phyloP scores from a whole-genome alignment of 1,140 invertebrate genomes.

The Lepidurus packardi region DNA sequence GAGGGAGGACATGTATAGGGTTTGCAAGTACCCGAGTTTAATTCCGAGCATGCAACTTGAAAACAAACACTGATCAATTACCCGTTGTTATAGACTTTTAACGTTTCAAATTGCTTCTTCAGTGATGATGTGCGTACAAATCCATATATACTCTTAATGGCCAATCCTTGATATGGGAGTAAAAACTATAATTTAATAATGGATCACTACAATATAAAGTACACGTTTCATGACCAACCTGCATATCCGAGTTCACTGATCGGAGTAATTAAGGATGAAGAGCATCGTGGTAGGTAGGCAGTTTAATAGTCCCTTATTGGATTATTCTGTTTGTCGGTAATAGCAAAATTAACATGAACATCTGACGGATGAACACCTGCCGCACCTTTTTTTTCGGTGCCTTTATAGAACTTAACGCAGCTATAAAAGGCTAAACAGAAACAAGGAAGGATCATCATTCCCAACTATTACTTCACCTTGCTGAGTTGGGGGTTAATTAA shows the following conservation, averaged over 20 bases:
- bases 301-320: not conserved
- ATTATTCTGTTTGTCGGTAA: conserved; percentile 14
- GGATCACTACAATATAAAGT: not conserved
- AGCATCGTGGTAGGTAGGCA: not conserved
- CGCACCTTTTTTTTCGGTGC: not conserved
- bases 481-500: not conserved
- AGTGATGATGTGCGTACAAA: too few relatives aligned
- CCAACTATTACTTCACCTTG: not conserved
- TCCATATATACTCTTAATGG: too few relatives aligned
- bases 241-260: not conserved
- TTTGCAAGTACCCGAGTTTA: too few relatives aligned
- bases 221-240: not conserved
- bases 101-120: too few relatives aligned
- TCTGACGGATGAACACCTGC: conserved; percentile 5
- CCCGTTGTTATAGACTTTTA: too few relatives aligned
- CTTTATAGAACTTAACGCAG: not conserved
- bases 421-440: not conserved
- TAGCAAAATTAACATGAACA: not conserved
- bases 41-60: too few relatives aligned
- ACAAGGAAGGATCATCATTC: not conserved
- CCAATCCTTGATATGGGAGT: too few relatives aligned
- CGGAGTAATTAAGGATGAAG: not conserved
- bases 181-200: not conserved
- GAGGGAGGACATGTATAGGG: too few relatives aligned
- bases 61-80: too few relatives aligned